Evolutionary conservation across 2,797 vertebrate species (phyloP).

Genomic region (Vireo griseus): DNA sequence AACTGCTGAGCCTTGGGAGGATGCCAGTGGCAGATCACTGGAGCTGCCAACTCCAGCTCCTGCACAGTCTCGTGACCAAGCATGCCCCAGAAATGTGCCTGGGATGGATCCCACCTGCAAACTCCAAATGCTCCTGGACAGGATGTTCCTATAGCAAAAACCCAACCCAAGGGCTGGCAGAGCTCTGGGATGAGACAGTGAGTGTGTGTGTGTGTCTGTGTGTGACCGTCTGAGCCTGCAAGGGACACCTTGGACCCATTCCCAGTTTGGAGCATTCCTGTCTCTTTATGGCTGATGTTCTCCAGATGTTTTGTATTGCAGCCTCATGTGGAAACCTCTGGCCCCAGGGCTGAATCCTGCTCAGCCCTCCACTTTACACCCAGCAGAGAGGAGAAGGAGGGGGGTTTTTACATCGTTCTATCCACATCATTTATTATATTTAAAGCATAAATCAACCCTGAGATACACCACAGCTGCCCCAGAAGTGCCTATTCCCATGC

Average conservation of each 20-base stretch:
- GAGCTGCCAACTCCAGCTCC: neutral
- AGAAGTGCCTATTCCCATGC: neutral
- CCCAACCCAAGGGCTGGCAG: neutral
- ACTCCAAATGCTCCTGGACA: neutral
- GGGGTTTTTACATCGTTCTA: rapidly evolving
- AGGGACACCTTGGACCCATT: neutral
- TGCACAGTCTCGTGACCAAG: rapidly evolving
- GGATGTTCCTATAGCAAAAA: neutral
- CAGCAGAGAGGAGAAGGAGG: neutral
- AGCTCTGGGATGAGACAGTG: neutral
- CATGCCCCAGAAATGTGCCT: neutral
- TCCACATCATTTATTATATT: neutral
- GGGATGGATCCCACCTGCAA: neutral
- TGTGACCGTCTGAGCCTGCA: neutral
- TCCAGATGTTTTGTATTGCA: slow-evolving; percentile 49
- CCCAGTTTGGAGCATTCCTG: slow-evolving; percentile 31
- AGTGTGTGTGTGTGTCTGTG: neutral
- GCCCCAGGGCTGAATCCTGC: neutral
- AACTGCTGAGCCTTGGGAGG: neutral
- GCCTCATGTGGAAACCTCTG: slow-evolving; percentile 29
- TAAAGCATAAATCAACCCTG: neutral
- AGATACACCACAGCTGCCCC: neutral
- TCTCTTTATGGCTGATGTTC: slow-evolving; percentile 19
- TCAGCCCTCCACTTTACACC: neutral
- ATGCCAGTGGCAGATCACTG: neutral